Conservation (phyloP, 2,797 vertebrate species). For the Microcaecilia unicolor region DNA sequence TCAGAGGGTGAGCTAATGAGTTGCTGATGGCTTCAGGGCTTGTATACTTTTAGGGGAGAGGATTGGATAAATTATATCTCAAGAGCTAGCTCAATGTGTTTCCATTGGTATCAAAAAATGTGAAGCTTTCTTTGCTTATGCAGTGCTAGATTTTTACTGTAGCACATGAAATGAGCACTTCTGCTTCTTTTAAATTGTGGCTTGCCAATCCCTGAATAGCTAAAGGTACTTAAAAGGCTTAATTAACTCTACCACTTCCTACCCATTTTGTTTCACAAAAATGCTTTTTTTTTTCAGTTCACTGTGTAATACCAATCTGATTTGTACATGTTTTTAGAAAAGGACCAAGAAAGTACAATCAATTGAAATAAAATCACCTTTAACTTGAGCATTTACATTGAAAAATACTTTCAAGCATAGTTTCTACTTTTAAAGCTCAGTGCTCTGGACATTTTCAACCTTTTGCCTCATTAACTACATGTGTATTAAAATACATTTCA, state of each 20-base stretch:
- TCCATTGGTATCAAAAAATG: constrained; percentile 14
- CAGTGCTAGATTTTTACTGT: constrained; percentile 10
- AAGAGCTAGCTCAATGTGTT: constrained; percentile 4
- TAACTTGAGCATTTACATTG: constrained; percentile 11
- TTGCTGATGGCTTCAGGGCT: neutral
- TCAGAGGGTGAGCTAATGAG: neutral
- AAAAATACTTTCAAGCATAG: constrained; percentile 34
- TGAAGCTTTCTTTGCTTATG: constrained; percentile 16
- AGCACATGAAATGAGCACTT: constrained; percentile 32
- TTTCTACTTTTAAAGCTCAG: constrained; percentile 41
- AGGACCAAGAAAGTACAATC: constrained; percentile 9
- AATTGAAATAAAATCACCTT: constrained; percentile 30
- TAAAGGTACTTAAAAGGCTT: constrained; percentile 14
- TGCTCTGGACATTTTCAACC: constrained; percentile 40
- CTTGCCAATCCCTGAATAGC: constrained; percentile 21
- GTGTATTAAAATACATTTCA: constrained; percentile 51
- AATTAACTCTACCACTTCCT: constrained; percentile 29
- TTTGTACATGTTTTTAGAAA: constrained; percentile 32
- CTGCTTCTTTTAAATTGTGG: constrained; percentile 22
- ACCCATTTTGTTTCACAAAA: constrained; percentile 6
- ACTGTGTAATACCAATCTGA: constrained; percentile 17
- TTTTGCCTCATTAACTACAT: constrained; percentile 51
- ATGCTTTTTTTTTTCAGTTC: constrained; percentile 27
- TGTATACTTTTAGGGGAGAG: constrained; percentile 17
- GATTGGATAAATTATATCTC: constrained; percentile 18